Evolutionary conservation across 2,797 vertebrate genomes (phyloP), one percentile per base, ranked within the genome.

Genomic region (Atherinosoma microstoma): DNA sequence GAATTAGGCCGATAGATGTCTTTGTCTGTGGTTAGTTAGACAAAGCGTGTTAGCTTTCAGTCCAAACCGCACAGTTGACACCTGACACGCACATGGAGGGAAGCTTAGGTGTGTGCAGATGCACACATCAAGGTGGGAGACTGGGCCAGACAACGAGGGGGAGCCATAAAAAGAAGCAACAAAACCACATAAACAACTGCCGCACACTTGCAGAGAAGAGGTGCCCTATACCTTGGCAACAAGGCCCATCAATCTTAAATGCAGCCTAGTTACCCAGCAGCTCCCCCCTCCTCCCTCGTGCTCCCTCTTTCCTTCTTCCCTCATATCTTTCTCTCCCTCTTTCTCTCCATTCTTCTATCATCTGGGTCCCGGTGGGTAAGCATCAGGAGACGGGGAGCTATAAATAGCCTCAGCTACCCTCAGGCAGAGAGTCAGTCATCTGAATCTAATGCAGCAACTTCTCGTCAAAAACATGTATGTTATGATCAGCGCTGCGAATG

Each of bases 261-360:
- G 87, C 80, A 91, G 89, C 89, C 90, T 91, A 87, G 89, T 91
- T 93, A 91, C 87, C 85, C 84, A 80, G 78, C 87, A 87, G 75
- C 78, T 2, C 16, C 45, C 60, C 79, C 78, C 82, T 49, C 81
- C 76, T 58, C 60, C 66, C 64, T 77, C 42, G 36, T 56, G 22
- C 73, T 75, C 60, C 67, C 56, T 64, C 56, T 29, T 38, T 45
- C 66, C 58, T 70, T 58, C 64, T 72, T 30, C 53, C 53, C 53
- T 29, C 18, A 45, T 45, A 20, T 83, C 82, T 68, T 60, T 62
- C 78, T 73, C 27, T 53, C 66, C 58, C 64, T 77, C 58, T 63
- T 56, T 79, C 64, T 70, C 80, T 76, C 75, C 67, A 78, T 83
- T 86, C 76, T 85, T 73, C 83, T 82, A 83, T 82, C 79, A 76